Conservation (phyloP, 2,113 vertebrate species). For the Bos javanicus region DNA sequence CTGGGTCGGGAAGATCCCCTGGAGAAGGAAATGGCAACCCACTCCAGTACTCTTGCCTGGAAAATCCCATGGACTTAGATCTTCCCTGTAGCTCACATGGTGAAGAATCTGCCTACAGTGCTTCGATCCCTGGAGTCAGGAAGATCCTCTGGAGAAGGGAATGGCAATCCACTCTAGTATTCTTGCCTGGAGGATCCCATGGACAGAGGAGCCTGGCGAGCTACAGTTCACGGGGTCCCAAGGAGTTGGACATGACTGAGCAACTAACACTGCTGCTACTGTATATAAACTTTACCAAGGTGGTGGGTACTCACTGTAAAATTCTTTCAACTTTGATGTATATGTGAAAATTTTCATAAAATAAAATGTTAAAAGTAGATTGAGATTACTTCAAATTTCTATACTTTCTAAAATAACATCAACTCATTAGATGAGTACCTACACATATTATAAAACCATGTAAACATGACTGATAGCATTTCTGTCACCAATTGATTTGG, state of each 20-base stretch:
- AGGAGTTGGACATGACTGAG: not conserved
- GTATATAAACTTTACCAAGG: not conserved
- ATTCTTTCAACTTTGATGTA: not conserved
- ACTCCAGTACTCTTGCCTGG: not conserved
- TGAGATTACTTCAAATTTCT: not conserved
- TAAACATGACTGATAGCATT: not conserved
- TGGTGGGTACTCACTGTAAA: not conserved
- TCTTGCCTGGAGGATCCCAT: not conserved
- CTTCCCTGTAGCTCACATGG: not conserved
- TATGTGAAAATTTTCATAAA: not conserved
- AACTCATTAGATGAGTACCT: not conserved
- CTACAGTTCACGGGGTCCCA: not conserved
- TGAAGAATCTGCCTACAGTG: not conserved
- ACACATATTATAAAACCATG: not conserved
- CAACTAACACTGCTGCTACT: not conserved
- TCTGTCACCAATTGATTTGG: not conserved
- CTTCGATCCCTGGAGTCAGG: not conserved
- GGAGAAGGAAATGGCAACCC: not conserved
- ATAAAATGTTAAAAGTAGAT: not conserved
- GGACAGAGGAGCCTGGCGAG: not conserved
- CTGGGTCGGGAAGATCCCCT: not conserved
- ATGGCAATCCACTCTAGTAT: not conserved
- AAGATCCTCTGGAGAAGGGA: not conserved
- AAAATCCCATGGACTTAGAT: not conserved
- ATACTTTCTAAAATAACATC: not conserved